Evolutionary conservation across 2,113 vertebrate genomes (phyloP).

Genomic region (Tenebrosternarchus preto): DNA sequence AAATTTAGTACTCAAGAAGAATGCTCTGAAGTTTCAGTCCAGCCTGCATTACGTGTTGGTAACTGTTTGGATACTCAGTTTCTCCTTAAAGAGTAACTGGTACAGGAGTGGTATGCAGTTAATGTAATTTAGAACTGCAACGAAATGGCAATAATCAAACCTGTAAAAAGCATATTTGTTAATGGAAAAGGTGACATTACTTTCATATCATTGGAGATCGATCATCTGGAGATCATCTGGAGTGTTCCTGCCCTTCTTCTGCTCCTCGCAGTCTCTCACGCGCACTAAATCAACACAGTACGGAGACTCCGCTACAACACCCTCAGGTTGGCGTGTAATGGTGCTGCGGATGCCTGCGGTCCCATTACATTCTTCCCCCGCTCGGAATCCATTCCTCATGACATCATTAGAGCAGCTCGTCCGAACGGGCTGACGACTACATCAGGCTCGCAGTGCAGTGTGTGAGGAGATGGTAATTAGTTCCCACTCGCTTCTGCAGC

Average conservation of each 20-base stretch:
- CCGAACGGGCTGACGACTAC: slow-evolving; percentile 54
- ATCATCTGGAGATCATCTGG: slow-evolving; percentile 77
- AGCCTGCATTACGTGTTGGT: slow-evolving; percentile 75
- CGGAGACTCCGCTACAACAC: slow-evolving; percentile 38
- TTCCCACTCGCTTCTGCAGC: slow-evolving; percentile 58
- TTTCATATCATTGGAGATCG: slow-evolving; percentile 16
- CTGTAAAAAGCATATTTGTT: slow-evolving; percentile 53
- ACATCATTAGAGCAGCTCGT: slow-evolving; percentile 56
- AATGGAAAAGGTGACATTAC: slow-evolving; percentile 29
- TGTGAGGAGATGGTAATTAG: slow-evolving; percentile 54
- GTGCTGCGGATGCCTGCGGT: slow-evolving; percentile 33
- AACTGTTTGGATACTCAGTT: slow-evolving; percentile 88
- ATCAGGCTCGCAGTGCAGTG: slow-evolving; percentile 54
- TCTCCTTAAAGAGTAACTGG: slow-evolving; percentile 49
- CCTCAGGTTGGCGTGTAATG: slow-evolving; percentile 33
- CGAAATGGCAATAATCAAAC: slow-evolving; percentile 94
- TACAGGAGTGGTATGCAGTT: slow-evolving; percentile 71
- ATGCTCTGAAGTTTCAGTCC: slow-evolving; percentile 63
- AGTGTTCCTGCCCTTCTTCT: not conserved
- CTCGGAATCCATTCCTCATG: slow-evolving; percentile 51
- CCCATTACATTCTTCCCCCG: slow-evolving; percentile 43
- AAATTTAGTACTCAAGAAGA: slow-evolving; percentile 63
- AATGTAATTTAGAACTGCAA: slow-evolving; percentile 90
- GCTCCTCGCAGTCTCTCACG: slow-evolving; percentile 83
- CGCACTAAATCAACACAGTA: slow-evolving; percentile 5